Conservation (phyloP, 1,140 invertebrate genomes). For the Mylabris phalerata region DNA sequence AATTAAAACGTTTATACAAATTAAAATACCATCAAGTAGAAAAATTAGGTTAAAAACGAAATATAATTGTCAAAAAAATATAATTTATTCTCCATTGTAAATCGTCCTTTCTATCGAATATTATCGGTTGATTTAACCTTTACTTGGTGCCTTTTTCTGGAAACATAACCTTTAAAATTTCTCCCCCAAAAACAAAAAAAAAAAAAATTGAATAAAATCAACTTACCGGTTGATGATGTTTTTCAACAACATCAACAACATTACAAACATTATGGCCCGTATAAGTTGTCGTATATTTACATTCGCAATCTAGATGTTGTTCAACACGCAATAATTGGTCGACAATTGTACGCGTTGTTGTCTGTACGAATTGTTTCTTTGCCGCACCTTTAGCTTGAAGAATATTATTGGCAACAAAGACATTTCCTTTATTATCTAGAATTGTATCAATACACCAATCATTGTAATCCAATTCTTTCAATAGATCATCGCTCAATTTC, state of each 20-base stretch:
- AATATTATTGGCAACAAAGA: constrained; percentile 49
- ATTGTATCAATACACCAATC: constrained; percentile 53
- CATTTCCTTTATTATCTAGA: constrained; percentile 46
- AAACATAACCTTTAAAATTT: too few species aligned
- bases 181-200: too few species aligned
- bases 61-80: too few species aligned
- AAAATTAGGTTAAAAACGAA: too few species aligned
- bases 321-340: not conserved
- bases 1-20: constrained; percentile 21
- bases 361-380: constrained; percentile 48
- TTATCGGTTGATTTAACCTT: too few species aligned
- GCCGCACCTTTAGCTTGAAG: constrained; percentile 44
- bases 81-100: too few species aligned
- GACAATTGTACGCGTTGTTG: constrained; percentile 41
- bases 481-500: constrained; percentile 42
- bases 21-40: constrained; percentile 20
- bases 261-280: not conserved
- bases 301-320: not conserved
- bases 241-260: not conserved
- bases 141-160: too few species aligned
- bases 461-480: constrained; percentile 45
- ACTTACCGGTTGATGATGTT: too few species aligned
- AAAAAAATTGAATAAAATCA: too few species aligned
- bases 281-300: not conserved
- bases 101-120: too few species aligned